Conservation (phyloP, 2,888 invertebrate species). For the Oscheius sp. region DNA sequence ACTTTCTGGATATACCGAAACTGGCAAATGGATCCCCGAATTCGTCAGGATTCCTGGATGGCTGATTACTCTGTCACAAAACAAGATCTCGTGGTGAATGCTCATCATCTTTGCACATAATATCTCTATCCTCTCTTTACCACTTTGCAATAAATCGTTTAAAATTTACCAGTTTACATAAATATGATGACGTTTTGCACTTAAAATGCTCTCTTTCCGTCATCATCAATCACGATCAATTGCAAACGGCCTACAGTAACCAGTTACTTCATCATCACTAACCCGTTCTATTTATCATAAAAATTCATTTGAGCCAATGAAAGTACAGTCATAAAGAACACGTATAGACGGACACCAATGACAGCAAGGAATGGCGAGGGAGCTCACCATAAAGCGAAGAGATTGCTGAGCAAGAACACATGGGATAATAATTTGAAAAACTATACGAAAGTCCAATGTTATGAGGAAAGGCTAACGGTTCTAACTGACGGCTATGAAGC, state of each 20-base stretch:
- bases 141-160: too few relatives aligned
- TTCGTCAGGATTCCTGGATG: conserved; percentile 50
- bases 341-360: conserved; percentile 36
- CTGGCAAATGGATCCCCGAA: conserved; percentile 42
- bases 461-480: conserved; percentile 15
- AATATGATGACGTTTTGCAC: not conserved
- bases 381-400: conserved; percentile 34
- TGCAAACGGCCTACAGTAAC: too few relatives aligned
- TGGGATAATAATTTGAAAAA: not conserved
- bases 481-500: conserved; percentile 30
- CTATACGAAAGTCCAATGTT: conserved; percentile 18
- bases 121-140: not conserved
- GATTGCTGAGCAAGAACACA: conserved; percentile 27
- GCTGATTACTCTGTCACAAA: conserved; percentile 50
- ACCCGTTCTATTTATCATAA: not conserved
- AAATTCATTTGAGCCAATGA: conserved; percentile 29
- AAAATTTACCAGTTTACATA: not conserved
- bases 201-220: too few relatives aligned
- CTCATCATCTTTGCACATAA: not conserved
- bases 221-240: too few relatives aligned
- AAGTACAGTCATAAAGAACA: conserved; percentile 33
- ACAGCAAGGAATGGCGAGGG: conserved; percentile 31
- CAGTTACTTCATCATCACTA: not conserved
- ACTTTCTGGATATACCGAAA: conserved; percentile 38
- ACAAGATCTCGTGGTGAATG: conserved; percentile 29